Evolutionary conservation across 2,797 vertebrate genomes (phyloP), one percentile per base, ranked within the genome.

Genomic region (Momotus momota): DNA sequence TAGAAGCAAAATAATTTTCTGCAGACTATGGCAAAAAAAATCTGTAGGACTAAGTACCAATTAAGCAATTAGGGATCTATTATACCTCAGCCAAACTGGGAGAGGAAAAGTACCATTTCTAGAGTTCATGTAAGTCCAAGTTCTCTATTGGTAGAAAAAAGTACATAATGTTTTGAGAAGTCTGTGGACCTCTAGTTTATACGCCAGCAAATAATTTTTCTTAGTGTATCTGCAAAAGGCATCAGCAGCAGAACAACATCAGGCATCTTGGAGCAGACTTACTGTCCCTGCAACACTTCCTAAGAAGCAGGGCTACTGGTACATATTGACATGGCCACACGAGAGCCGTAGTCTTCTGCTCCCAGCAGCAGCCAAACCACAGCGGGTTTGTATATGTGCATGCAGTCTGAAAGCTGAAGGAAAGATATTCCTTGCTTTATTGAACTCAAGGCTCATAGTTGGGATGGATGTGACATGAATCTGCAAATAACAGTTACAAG

Each of bases 221-320:
- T 45, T 62, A n/a, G 23, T 46, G 3, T 81, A 60, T 82, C 94
- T 93, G 93, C 64, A 94, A 91, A 95, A 94, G 29, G 17, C 86
- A 94, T 90, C 86, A 92, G 5, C 46, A 72, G 33, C 45, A 81
- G 65, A 65, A 45, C 14, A 70, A 8, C 52, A 8, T 49, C 54
- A 84, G 54, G 29, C 46, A 80, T 17, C 6, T 45, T 83, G 65
- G 33, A 82, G 57, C 10, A 88, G 80, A 93, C 84, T 96, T 94
- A 81, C 51, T 67, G 51, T 21, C 40, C 25, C 72, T 81, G 66
- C 31, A 75, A 51, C 35, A 8, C 40, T 67, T 70, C 58, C 72
- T 61, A 27, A 46, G 79, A 23, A 86, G 40, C 27, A 54, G 38
- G 15, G 54, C 84, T 96, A 65, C 51, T 52, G 66, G 12, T 52